Evolutionary conservation across 2,113 vertebrate species (phyloP), one percentile per base, ranked within the genome.

Genomic region (Mugil cephalus): DNA sequence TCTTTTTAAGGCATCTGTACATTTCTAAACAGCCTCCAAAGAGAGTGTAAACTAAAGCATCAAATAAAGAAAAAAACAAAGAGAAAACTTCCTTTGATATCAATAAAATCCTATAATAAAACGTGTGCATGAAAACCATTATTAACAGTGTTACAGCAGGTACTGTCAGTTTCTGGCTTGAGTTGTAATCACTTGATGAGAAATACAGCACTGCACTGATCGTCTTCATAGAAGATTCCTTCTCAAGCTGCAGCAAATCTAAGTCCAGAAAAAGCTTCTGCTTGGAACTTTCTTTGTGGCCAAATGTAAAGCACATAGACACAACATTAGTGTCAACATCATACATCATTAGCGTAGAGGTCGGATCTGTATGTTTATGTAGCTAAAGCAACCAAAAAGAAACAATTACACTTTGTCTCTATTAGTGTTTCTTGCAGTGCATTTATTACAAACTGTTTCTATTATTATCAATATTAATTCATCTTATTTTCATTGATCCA

Each of bases 201-300:
- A 35, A 38, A 54, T 17, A 11, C 18, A 30, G 46, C 11, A 6
- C 10, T 35, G n/a, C 13, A 62, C 18, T 34, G 0, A 15, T 19
- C 14, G 11, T 52, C 56, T 74, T 18, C 51, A 14, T 43, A n/a
- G 12, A 61, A 30, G 38, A 52, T n/a, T 86, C 19, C 48, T 14
- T 34, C 9, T 64, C 34, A n/a, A n/a, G n/a, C n/a, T n/a, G n/a
- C n/a, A n/a, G n/a, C n/a, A n/a, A n/a, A n/a, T n/a, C n/a, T n/a
- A n/a, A n/a, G n/a, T n/a, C n/a, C n/a, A 53, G 58, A 54, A 64
- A 75, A 17, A 13, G 8, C 36, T 47, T 14, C 15, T 10, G 56
- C 51, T 79, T 61, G 79, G 39, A 80, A 77, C 64, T 60, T 15
- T 38, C 13, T 56, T 40, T 12, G 9, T 73, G 30, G 18, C 24